Base-by-base conservation (phyloP, 2,797 vertebrate genomes). In the Epinephelus malabaricus region DNA sequence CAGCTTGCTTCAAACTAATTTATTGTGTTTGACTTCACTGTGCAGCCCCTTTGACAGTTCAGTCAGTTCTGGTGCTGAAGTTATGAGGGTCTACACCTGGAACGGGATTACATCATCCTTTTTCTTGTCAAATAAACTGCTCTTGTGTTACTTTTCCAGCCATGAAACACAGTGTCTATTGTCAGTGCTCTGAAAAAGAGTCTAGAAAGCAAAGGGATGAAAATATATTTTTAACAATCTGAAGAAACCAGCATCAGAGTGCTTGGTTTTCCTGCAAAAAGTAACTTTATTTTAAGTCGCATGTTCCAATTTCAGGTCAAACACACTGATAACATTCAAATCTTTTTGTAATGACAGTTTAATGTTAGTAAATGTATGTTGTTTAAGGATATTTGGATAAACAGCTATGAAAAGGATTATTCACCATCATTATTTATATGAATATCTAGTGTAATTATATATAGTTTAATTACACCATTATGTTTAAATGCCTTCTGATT, bases 71-170 rank as follows among this genome's bases (percentile, higher is more conserved):
- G 1, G 34, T 30, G 49, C 47, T 56, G 7, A 68, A 58, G 47
- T 21, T 71, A 62, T 69, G 45, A 45, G 51, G 59, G 69, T 78
- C 46, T 13, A 60, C 81, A 83, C 65, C 62, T 81, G 60, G 64
- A 38, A 56, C 15, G 46, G 34, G 53, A 50, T 76, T 80, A 43
- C 62, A 40, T 70, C 71, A 76, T 4, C 46, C 27, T 3, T 62
- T 67, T 60, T 43, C 40, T 79, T 75, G 59, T 75, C 34, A 78
- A 54, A 79, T 76, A 81, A 82, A 62, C 45, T 18, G 43, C 19
- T 56, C n/a, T 54, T 5, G 51, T 63, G 55, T 65, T 51, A 56
- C 53, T 23, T 76, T 77, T 70, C 7, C 45, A 30, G n/a, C 47
- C 27, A 21, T 64, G n/a, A 67, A 75, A 55, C 8, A n/a, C 5